Percentiles rank a stretch among this genome's conserved stretches.
These are phyloP conservation scores for Chrysotoxum bicinctum DNA, from an alignment of 2,888 invertebrate genomes.

Conservation along the genomic window DNA sequence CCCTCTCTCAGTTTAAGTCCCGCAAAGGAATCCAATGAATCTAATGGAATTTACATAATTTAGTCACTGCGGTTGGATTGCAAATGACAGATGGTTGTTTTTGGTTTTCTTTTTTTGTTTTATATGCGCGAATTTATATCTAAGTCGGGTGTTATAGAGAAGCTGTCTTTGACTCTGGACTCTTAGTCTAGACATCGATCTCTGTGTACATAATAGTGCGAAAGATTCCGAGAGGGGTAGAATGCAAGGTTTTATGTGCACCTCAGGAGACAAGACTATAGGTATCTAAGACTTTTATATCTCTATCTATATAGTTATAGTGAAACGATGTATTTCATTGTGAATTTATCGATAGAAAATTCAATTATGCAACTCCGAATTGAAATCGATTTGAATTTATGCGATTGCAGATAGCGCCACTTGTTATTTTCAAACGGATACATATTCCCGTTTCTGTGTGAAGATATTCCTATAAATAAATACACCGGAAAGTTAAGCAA, in stretches of 20 bases:
- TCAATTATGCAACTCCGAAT: conserved; percentile 59
- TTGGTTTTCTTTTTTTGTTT: background rate
- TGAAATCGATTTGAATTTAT: conserved; percentile 69
- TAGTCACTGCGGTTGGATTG: conserved; percentile 64
- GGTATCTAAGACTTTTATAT: background rate
- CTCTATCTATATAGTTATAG: background rate
- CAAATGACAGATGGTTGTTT: conserved; percentile 66
- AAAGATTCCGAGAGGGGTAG: background rate
- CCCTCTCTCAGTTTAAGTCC: conserved; percentile 60
- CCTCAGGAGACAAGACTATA: background rate
- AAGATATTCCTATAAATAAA: background rate
- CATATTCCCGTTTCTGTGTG: background rate
- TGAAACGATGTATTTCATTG: background rate
- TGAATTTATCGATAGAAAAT: conserved; percentile 53
- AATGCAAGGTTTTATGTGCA: conserved; percentile 20
- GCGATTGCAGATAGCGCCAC: conserved; percentile 63
- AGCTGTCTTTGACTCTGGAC: conserved; percentile 28
- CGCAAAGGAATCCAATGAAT: conserved; percentile 77
- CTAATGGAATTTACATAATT: conserved; percentile 77
- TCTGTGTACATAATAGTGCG: background rate
- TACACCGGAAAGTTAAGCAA: conserved; percentile 39
- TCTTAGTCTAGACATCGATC: conserved; percentile 25
- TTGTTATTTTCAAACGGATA: conserved; percentile 31
- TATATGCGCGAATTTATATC: background rate
- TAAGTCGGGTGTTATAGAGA: background rate